A percentile compares a stretch with the other conserved stretches of the same genome.
These are phyloP conservation scores for Hyposoter dolosus DNA, from an alignment of 2,888 invertebrate genomes.

Conservation along the genomic window DNA sequence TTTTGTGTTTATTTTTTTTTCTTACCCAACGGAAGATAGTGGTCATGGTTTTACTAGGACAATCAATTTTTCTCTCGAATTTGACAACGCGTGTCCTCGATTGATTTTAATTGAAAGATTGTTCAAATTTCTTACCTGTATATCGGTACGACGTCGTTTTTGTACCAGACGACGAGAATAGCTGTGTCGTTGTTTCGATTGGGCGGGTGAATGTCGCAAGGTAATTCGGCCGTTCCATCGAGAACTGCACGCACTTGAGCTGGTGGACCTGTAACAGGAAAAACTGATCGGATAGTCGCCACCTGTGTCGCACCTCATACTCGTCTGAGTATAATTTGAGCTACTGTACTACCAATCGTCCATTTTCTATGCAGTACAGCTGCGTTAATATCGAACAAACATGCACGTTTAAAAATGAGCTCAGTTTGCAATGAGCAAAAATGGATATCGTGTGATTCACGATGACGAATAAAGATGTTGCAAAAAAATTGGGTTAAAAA, in stretches of 20 bases:
- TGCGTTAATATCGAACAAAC: neutral
- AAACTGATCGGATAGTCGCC: constrained; percentile 78
- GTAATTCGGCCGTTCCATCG: constrained; percentile 92
- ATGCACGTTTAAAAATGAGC: neutral
- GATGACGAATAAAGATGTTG: neutral
- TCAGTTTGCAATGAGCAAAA: neutral
- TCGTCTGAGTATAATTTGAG: constrained; percentile 63
- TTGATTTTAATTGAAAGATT: neutral
- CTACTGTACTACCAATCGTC: constrained; percentile 72
- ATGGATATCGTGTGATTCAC: neutral
- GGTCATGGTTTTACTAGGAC: neutral
- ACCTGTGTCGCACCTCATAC: constrained; percentile 72
- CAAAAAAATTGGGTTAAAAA: neutral
- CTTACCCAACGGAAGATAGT: neutral
- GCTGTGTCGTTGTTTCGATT: constrained; percentile 91
- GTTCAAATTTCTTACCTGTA: constrained; percentile 89
- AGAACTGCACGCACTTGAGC: constrained; percentile 90
- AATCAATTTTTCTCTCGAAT: no score
- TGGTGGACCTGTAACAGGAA: constrained; percentile 86
- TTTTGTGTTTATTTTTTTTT: neutral
- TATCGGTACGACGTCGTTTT: constrained; percentile 93
- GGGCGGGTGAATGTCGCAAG: constrained; percentile 94
- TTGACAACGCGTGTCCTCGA: neutral
- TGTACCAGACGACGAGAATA: constrained; percentile 95
- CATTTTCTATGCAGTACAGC: neutral